Evolutionary conservation across 2,113 vertebrate genomes (phyloP), one percentile per base, ranked within the genome.

Genomic region (Panthera leo): DNA sequence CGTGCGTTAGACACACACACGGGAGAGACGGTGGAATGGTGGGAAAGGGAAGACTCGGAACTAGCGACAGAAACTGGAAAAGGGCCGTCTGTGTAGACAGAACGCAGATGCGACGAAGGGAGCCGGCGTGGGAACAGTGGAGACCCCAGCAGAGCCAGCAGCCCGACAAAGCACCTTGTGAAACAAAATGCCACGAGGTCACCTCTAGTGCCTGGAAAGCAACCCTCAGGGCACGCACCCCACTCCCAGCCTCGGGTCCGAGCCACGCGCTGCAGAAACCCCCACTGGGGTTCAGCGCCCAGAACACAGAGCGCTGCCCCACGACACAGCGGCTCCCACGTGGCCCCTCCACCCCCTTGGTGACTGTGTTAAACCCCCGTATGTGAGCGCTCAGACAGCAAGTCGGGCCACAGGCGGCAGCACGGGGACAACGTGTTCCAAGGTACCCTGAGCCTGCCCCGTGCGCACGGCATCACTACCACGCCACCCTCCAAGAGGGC

Each of bases 1-100:
- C 9, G 27, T 5, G 9, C 2, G 6, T 1, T 36, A 29, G 5
- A 79, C 29, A 23, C 10, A 25, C 2, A 5, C 8, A 7, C 2
- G 16, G 6, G 3, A 18, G 12, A 25, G 34, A 2, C 2, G 1
- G 58, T 5, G 51, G 61, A 58, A 29, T n/a, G n/a, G 29, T 70
- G 36, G 36, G 3, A 58, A 29, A 68, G 25, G 34, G 27, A 85
- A 23, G 58, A 61, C 58, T 23, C 8, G 8, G 58, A 61, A 8
- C 21, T 9, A 23, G 19, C 8, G 21, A 23, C 21, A 82, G 58
- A 39, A 23, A 13, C 42, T 11, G 31, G 23, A n/a, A n/a, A 51
- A 27, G 53, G 2, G 13, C 23, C 36, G 19, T 29, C 5, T 61
- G 16, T 55, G 16, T 53, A 55, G n/a, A 29, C 0, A 55, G 45